Evolutionary conservation across 2,888 invertebrate species (phyloP), one percentile per base, ranked within the genome.

Genomic region (Euplagia quadripunctaria): DNA sequence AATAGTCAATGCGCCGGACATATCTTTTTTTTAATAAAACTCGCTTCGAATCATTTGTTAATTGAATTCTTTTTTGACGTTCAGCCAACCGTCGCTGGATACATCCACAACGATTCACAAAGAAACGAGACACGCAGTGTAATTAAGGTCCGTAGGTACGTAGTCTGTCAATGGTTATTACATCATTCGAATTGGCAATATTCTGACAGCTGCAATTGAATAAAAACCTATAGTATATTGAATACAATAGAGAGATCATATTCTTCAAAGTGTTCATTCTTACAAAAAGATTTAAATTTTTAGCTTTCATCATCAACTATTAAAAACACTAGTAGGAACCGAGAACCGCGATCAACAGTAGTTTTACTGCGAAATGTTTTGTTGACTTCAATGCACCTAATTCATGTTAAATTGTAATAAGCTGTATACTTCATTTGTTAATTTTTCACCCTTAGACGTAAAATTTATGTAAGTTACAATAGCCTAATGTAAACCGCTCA

Each of bases 11-110:
- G n/a, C 7, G 42, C 11, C 14, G 51, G 41, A 42, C 52, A 6
- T 8, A 41, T 67, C 31, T 31, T 16, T 67, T 49, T 68, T 55
- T 68, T 55, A 68, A 68, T 68, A 68, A 68, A 68, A 55, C 43
- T 52, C 20, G 42, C 14, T 12, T 68, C n/a, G 42, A 41, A 68
- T 55, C 42, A 68, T 68, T 55, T 17, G 14, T 17, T 68, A 68
- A 68, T 68, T 42, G 55, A 55, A 68, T 68, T 68, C 42, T 52
- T 42, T 55, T 17, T 42, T 12, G 52, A 43, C 68, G 55, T 68
- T 68, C 67, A 55, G 12, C 31, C 67, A 52, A 68, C 67, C 41
- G 42, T 52, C 42, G 42, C 42, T 55, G 68, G 42, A 68, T 55
- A 31, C 42, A 55, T 43, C 68, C 42, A 67, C n/a, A n/a, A n/a